phyloP scores from a whole-genome alignment of 2,888 invertebrate genomes.

The Volucella inanis region DNA sequence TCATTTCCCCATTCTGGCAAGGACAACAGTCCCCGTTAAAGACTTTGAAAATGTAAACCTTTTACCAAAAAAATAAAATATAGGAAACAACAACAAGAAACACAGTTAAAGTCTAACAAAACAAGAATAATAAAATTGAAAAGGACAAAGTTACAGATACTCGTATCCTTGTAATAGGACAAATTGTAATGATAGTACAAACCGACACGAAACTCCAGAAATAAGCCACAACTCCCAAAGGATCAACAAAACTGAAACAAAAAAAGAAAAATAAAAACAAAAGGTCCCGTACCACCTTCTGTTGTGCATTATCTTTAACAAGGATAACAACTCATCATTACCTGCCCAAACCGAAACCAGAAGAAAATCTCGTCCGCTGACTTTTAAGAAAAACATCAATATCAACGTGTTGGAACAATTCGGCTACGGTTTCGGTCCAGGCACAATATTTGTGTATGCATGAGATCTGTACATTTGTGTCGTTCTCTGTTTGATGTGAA shows the following conservation, averaged over 20 bases:
- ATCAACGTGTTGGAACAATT: neutral
- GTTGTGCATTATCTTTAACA: constrained; percentile 35
- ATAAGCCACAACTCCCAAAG: constrained; percentile 11
- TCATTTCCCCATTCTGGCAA: neutral
- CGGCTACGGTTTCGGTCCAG: no score
- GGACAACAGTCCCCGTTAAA: neutral
- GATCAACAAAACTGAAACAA: neutral
- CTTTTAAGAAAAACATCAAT: neutral
- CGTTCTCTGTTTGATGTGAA: neutral
- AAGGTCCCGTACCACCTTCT: constrained; percentile 4
- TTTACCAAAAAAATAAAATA: neutral
- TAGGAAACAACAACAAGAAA: neutral
- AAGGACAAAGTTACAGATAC: neutral
- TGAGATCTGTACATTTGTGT: no score
- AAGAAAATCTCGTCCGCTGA: neutral
- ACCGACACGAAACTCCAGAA: neutral
- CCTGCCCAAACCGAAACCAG: neutral
- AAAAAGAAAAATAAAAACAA: neutral
- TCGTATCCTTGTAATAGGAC: constrained; percentile 9
- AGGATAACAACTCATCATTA: constrained; percentile 40
- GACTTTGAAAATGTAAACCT: no score
- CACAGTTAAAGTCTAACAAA: neutral
- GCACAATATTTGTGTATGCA: no score
- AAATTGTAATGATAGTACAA: constrained; percentile 15
- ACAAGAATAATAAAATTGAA: constrained; percentile 28